Percentiles rank a stretch among this genome's conserved stretches.
Conservation (phyloP, 2,797 vertebrate genomes). For the Falco novaeseelandiae region DNA sequence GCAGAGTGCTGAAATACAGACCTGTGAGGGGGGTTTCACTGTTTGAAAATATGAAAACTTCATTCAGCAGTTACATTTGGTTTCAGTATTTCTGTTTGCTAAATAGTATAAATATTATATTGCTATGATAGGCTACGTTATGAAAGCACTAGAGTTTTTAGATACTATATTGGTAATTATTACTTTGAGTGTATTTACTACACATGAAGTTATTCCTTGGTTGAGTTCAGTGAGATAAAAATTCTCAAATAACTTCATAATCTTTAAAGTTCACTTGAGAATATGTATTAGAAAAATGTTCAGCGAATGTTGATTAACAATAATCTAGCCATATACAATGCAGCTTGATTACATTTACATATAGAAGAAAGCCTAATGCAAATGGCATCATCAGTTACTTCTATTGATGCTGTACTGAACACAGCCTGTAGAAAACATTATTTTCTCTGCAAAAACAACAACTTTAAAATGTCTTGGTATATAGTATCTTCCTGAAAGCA, state of each 20-base stretch:
- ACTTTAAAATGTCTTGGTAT: neutral
- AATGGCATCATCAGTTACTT: slow-evolving; percentile 20
- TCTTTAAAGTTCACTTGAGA: slow-evolving; percentile 30
- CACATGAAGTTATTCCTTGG: slow-evolving; percentile 4
- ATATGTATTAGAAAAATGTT: slow-evolving; percentile 15
- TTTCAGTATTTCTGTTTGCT: neutral
- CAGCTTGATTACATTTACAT: slow-evolving; percentile 59
- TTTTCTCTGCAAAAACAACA: neutral
- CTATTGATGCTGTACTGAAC: neutral
- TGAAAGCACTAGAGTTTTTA: neutral
- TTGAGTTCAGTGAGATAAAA: slow-evolving; percentile 12
- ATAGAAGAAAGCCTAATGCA: slow-evolving; percentile 28
- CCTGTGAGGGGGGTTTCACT: neutral
- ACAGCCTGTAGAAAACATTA: neutral
- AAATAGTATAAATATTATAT: neutral
- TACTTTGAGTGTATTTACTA: neutral
- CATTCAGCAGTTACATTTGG: neutral
- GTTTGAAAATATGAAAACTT: neutral
- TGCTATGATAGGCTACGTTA: neutral
- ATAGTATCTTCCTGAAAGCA: neutral
- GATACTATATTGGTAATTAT: slow-evolving; percentile 5
- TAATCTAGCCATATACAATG: slow-evolving; percentile 48
- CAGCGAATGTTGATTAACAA: slow-evolving; percentile 40
- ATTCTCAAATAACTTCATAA: neutral
- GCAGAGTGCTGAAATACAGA: neutral